phyloP scores from a whole-genome alignment of 2,113 vertebrate species.

The Pica pica region DNA sequence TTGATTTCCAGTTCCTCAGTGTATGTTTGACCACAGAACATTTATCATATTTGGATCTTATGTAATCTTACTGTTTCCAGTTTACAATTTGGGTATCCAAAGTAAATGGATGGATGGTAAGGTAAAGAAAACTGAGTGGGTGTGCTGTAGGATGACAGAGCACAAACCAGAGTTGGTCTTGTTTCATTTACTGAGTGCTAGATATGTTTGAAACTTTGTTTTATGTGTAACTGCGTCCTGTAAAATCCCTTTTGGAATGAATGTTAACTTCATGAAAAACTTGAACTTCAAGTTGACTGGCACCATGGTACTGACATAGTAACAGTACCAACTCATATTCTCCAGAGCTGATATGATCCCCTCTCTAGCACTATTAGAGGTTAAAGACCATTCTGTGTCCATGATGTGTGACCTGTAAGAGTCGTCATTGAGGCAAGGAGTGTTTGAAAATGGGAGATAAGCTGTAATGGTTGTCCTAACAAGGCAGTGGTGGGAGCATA shows the following conservation, averaged over 20 bases:
- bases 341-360: not conserved
- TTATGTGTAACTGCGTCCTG: not conserved
- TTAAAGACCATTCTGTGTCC: not conserved
- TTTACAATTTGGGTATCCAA: not conserved
- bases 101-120: not conserved
- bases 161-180: not conserved
- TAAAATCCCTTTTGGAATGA: not conserved
- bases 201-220: not conserved
- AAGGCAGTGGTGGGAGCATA: not conserved
- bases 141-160: not conserved
- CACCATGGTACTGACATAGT: not conserved
- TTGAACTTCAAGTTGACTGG: not conserved
- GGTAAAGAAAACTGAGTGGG: not conserved
- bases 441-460: not conserved
- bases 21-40: not conserved
- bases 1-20: not conserved
- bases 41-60: not conserved
- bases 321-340: not conserved
- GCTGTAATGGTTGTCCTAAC: not conserved
- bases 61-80: not conserved
- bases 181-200: not conserved
- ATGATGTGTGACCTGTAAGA: not conserved
- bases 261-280: not conserved
- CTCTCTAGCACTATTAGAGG: not conserved
- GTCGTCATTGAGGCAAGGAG: not conserved